A percentile compares a stretch with the other conserved stretches of the same genome.
phyloP scores from a whole-genome alignment of 2,888 invertebrate species.

The Cylloceria caligata region DNA sequence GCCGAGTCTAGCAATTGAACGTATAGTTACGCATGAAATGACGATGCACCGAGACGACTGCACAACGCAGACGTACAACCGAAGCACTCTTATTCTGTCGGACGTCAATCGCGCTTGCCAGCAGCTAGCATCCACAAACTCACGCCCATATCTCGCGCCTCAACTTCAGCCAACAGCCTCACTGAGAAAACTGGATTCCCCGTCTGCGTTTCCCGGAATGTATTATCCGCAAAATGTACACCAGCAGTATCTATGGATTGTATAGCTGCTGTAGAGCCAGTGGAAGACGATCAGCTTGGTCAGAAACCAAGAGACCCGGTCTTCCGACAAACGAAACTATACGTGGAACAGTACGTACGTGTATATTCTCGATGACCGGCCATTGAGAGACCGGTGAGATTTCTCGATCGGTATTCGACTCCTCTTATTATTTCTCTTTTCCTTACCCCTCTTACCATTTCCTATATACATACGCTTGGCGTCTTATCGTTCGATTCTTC shows the following conservation, averaged over 20 bases:
- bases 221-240: constrained; percentile 71
- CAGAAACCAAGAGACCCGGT: constrained; percentile 35
- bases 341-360: constrained; percentile 44
- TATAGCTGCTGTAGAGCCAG: constrained; percentile 31
- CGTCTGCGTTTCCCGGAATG: constrained; percentile 74
- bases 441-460: constrained; percentile 4
- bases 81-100: constrained; percentile 27
- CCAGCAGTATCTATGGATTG: constrained; percentile 18
- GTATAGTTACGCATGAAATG: constrained; percentile 76
- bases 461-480: background rate
- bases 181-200: constrained; percentile 74
- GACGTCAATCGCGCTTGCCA: constrained; percentile 6
- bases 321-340: constrained; percentile 63
- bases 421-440: constrained; percentile 19
- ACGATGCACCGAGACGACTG: constrained; percentile 45
- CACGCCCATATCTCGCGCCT: constrained; percentile 47
- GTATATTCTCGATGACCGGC: constrained; percentile 10
- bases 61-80: constrained; percentile 38
- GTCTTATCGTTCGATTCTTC: background rate
- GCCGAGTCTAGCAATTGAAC: constrained; percentile 75
- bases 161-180: constrained; percentile 45
- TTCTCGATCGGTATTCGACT: constrained; percentile 21
- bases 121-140: constrained; percentile 16
- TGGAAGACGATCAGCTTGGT: too few relatives aligned
- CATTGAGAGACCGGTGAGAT: constrained; percentile 14